A percentile compares a stretch with the other conserved stretches of the same genome.
Evolutionary conservation across 2,113 vertebrate genomes (phyloP).

Genomic region (Heliornis fulica): DNA sequence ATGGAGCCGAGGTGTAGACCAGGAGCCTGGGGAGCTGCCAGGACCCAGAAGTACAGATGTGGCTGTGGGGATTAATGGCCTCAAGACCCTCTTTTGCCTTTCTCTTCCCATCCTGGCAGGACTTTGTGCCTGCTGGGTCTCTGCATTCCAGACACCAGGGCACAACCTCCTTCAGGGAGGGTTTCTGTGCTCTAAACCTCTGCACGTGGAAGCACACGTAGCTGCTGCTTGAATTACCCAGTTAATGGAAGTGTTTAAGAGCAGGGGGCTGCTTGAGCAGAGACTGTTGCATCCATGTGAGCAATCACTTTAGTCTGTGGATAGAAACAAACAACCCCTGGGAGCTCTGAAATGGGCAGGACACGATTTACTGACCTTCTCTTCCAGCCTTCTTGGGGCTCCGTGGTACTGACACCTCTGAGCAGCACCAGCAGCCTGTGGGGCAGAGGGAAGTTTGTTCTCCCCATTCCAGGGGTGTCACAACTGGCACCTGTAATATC

Average conservation of each 20-base stretch:
- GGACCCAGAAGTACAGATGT: accelerated
- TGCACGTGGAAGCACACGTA: background rate
- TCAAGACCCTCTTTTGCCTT: background rate
- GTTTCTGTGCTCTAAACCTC: background rate
- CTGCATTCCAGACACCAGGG: background rate
- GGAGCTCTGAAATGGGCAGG: background rate
- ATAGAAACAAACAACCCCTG: background rate
- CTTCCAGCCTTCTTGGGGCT: background rate
- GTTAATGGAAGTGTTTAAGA: background rate
- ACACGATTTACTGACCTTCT: background rate
- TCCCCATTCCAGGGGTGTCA: background rate
- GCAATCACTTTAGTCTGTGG: accelerated
- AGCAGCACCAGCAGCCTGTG: background rate
- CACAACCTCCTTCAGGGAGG: background rate
- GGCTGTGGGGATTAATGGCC: background rate
- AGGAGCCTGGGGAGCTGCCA: background rate
- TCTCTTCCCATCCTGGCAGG: background rate
- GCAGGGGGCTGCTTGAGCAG: background rate
- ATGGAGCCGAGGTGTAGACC: accelerated
- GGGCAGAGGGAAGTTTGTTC: background rate
- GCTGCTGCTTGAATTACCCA: background rate
- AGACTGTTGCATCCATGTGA: background rate
- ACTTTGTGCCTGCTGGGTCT: background rate
- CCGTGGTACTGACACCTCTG: background rate
- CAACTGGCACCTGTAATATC: accelerated